Base-by-base conservation (phyloP, 2,797 vertebrate genomes). In the Eulemur rubriventer region DNA sequence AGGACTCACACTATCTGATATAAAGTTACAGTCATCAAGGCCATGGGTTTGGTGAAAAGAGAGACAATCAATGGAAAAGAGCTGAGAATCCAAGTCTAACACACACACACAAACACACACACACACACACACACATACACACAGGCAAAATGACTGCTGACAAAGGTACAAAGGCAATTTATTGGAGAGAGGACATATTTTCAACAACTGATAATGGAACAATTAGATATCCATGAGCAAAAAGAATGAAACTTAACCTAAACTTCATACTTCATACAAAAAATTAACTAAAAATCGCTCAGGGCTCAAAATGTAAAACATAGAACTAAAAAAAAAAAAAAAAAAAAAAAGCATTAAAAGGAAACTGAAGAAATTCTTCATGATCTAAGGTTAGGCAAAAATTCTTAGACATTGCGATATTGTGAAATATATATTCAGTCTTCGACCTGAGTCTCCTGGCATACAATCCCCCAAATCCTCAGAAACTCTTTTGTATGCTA, bases 331-430 rank as follows among this genome's bases (percentile, higher is more conserved):
- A 94, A 48, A 13, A 61, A 41, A 41, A 41, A 41, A 41, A 41
- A 6, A 41, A 41, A 41, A 16, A 52, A 63, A 63, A 63, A 63
- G 61, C 12, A 43, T 35, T n/a, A 69, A 76, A 69, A 69, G n/a
- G 35, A 83, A 93, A 52, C 3, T 76, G 35, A 82, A 95, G 78
- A 83, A 96, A 65, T 81, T 73, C 43, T 93, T 73, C 70, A 76
- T 55, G 43, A 61, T 22, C 6, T 87, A 52, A 78, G 67, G 30
- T 86, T 69, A 73, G n/a, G n/a, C 57, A 90, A 86, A 85, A 75
- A 78, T 80, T 80, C 24, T 43, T 61, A 82, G 67, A 67, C 33
- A 67, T 18, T n/a, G 16, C 35, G 33, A 67, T 67, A 35, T 10
- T 67, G 63, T n/a, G 63, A 67, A 67, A 35, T 35, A 67, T 8